Conservation (phyloP, 2,888 invertebrate species). For the Drosophila meridionalis region DNA sequence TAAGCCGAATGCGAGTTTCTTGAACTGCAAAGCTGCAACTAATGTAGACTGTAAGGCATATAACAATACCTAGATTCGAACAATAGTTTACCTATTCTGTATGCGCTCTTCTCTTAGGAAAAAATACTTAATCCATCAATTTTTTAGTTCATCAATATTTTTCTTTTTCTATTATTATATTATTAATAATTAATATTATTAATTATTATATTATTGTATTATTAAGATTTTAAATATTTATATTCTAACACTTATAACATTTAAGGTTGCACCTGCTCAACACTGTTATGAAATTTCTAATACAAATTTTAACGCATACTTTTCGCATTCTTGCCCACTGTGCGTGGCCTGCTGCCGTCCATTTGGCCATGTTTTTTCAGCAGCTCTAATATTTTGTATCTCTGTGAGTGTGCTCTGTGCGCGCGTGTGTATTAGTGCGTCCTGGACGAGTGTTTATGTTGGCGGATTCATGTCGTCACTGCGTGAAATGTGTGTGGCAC, state of each 20-base stretch:
- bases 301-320: too few species aligned
- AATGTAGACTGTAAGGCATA: too few species aligned
- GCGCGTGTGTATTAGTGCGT: constrained; percentile 43
- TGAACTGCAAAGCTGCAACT: too few species aligned
- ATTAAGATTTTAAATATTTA: neutral
- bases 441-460: constrained; percentile 74
- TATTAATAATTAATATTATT: too few species aligned
- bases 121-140: too few species aligned
- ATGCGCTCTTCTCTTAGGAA: too few species aligned
- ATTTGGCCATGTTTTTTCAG: constrained; percentile 61
- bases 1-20: too few species aligned
- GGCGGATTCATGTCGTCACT: constrained; percentile 81
- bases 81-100: too few species aligned
- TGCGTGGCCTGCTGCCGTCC: constrained; percentile 47
- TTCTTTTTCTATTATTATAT: neutral
- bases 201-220: too few species aligned
- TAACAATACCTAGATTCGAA: too few species aligned
- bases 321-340: constrained; percentile 6
- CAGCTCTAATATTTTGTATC: constrained; percentile 61
- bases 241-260: neutral
- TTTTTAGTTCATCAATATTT: neutral
- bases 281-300: neutral
- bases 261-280: too few species aligned
- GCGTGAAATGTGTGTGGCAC: constrained; percentile 81
- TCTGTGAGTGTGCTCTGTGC: constrained; percentile 36